Conservation (phyloP, 2,797 vertebrate species). For the Florisuga fusca region DNA sequence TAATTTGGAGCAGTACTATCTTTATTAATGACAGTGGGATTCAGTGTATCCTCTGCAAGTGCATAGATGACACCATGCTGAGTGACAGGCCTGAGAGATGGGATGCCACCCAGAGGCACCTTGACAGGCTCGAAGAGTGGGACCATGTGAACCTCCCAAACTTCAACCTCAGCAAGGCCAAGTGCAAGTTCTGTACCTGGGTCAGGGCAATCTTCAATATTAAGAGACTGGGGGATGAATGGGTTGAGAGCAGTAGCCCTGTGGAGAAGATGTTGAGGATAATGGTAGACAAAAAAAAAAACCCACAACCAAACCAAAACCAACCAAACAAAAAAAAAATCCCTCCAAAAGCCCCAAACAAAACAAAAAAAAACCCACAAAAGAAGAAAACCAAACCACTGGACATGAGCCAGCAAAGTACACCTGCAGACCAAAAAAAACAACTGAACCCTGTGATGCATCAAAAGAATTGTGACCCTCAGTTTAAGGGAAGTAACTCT, state of each 20-base stretch:
- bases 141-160: background rate
- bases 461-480: rapidly evolving
- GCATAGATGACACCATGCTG: background rate
- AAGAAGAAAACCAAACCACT: too few relatives aligned
- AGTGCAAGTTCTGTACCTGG: too few relatives aligned
- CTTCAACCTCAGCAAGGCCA: background rate
- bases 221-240: background rate
- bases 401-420: too few relatives aligned
- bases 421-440: background rate
- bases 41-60: background rate
- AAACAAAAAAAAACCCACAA: too few relatives aligned
- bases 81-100: background rate
- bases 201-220: background rate
- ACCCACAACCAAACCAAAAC: too few relatives aligned
- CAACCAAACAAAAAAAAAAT: too few relatives aligned
- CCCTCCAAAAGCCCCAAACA: too few relatives aligned
- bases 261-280: too few relatives aligned
- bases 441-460: background rate
- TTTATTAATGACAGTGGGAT: background rate
- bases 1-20: background rate
- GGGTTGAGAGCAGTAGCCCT: background rate
- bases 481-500: background rate
- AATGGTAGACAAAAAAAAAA: background rate
- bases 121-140: background rate
- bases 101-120: background rate